phyloP scores from a whole-genome alignment of 2,113 vertebrate genomes.

The Stegostoma tigrinum region DNA sequence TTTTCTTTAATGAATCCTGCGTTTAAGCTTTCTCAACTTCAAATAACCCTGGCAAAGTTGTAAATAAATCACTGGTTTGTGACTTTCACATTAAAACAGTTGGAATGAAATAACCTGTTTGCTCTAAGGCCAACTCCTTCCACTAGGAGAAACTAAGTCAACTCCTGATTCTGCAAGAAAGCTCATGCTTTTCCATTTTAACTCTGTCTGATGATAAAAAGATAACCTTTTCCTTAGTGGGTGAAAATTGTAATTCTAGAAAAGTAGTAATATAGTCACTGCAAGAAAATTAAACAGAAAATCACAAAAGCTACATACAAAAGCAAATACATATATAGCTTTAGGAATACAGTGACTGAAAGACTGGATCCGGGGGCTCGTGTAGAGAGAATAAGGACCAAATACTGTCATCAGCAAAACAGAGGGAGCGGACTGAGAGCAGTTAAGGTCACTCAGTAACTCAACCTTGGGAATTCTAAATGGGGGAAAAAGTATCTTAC shows the following conservation, averaged over 20 bases:
- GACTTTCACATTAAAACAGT: too few relatives aligned
- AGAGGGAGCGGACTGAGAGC: background rate
- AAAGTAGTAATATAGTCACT: background rate
- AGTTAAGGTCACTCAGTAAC: background rate
- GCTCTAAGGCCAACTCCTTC: too few relatives aligned
- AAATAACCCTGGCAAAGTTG: too few relatives aligned
- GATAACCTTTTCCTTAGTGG: background rate
- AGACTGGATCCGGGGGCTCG: background rate
- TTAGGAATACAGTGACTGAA: background rate
- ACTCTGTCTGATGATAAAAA: background rate
- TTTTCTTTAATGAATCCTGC: too few relatives aligned
- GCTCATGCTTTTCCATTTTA: too few relatives aligned
- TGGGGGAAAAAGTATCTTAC: too few relatives aligned
- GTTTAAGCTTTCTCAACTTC: too few relatives aligned
- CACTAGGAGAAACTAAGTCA: too few relatives aligned
- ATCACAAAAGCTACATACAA: background rate
- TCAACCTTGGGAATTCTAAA: background rate
- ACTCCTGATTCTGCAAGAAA: too few relatives aligned
- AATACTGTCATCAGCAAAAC: background rate
- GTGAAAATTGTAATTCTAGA: background rate
- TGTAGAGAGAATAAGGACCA: background rate
- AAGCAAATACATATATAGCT: background rate
- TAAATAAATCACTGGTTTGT: too few relatives aligned
- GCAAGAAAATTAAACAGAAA: background rate
- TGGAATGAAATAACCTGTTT: too few relatives aligned